Evolutionary conservation across 2,113 vertebrate species (phyloP).

Genomic region (Cepphus grylle): DNA sequence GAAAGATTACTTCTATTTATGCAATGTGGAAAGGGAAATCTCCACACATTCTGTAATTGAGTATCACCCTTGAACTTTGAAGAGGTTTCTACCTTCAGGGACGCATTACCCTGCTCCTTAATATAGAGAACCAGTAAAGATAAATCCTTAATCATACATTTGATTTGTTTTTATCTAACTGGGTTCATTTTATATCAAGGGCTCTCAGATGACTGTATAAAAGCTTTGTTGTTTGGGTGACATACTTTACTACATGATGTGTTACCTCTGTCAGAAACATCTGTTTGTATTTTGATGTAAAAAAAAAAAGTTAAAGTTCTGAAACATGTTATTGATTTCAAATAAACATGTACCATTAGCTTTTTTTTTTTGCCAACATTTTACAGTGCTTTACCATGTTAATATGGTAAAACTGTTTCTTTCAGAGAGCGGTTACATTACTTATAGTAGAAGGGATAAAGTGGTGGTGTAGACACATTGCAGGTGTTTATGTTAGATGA

Average conservation of each 20-base stretch:
- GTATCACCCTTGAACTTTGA: neutral
- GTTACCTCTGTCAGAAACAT: neutral
- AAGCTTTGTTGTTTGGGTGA: neutral
- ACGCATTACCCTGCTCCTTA: neutral
- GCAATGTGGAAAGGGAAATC: neutral
- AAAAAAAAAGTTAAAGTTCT: neutral
- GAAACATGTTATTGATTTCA: neutral
- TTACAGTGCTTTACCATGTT: neutral
- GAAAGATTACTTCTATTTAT: neutral
- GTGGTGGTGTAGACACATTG: neutral
- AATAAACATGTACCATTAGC: neutral
- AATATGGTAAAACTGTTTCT: neutral
- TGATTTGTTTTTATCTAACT: neutral
- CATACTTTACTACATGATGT: neutral
- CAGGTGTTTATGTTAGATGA: neutral
- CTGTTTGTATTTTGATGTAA: neutral
- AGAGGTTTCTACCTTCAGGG: neutral
- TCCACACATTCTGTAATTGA: neutral
- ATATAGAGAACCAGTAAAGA: neutral
- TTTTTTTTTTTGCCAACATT: neutral
- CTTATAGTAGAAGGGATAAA: neutral
- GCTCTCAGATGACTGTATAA: neutral
- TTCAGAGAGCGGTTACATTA: neutral
- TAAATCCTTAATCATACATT: neutral
- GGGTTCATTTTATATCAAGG: neutral